A percentile compares a stretch with the other conserved stretches of the same genome.
These are phyloP conservation scores for Chesias legatella DNA, from an alignment of 2,888 invertebrate species.

Conservation along the genomic window DNA sequence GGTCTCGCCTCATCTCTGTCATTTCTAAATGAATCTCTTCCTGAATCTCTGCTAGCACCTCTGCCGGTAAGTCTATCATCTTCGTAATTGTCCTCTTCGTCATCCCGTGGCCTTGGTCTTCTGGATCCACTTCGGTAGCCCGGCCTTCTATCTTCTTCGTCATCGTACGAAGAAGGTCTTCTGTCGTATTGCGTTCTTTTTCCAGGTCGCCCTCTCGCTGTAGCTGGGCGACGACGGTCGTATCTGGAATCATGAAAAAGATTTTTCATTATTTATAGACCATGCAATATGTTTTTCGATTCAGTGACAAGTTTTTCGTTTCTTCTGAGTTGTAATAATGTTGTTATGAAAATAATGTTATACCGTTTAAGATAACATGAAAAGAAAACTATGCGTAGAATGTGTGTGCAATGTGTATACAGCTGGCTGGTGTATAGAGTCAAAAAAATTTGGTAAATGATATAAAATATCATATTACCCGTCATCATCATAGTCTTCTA, in stretches of 20 bases:
- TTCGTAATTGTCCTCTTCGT: conserved; percentile 52
- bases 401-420: too few species aligned
- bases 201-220: conserved; percentile 68
- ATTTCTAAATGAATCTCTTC: conserved; percentile 31
- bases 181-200: conserved; percentile 58
- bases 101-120: conserved; percentile 55
- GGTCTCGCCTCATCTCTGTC: conserved; percentile 38
- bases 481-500: conserved; percentile 83
- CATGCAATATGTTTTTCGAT: too few species aligned
- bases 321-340: too few species aligned
- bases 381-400: too few species aligned
- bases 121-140: conserved; percentile 43
- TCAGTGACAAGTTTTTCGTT: too few species aligned
- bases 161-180: conserved; percentile 61
- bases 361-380: too few species aligned
- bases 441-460: too few species aligned
- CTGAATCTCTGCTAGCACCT: conserved; percentile 54
- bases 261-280: too few species aligned
- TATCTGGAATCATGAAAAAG: conserved; percentile 49
- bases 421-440: too few species aligned
- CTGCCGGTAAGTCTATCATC: conserved; percentile 39
- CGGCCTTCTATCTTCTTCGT: conserved; percentile 57
- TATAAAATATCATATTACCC: conserved; percentile 52
- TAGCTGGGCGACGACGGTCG: conserved; percentile 59
- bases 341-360: too few species aligned